These are phyloP conservation scores for Pao palembangensis DNA, from an alignment of 2,113 vertebrate species.

Conservation along the genomic window DNA sequence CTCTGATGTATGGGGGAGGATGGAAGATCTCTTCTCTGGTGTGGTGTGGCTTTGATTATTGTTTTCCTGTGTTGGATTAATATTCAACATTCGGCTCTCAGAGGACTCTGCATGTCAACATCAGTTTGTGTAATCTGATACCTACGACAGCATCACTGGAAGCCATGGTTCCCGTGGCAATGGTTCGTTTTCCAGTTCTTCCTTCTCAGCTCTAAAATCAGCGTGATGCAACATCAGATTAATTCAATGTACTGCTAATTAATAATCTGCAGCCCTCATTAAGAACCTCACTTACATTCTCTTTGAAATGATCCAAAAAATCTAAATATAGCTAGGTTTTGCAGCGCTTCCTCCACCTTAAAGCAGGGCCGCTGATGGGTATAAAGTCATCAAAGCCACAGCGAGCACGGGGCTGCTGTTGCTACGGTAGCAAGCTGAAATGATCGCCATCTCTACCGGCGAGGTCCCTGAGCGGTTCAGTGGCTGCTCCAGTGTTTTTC, in stretches of 20 bases:
- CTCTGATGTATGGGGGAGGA: background rate
- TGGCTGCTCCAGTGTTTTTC: constrained; percentile 55
- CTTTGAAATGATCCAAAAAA: constrained; percentile 23
- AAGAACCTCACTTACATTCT: too few species aligned
- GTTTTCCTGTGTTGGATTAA: constrained; percentile 58
- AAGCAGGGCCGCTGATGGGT: constrained; percentile 28
- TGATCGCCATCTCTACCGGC: constrained; percentile 39
- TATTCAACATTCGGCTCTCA: constrained; percentile 56
- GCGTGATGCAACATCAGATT: constrained; percentile 15
- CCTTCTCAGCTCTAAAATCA: constrained; percentile 22
- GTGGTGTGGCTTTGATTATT: constrained; percentile 65
- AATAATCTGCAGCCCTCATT: constrained; percentile 7
- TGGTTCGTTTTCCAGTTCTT: constrained; percentile 30
- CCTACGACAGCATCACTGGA: constrained; percentile 47
- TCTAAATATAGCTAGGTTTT: constrained; percentile 18
- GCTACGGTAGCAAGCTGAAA: constrained; percentile 65
- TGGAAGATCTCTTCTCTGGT: constrained; percentile 45
- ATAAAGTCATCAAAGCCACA: constrained; percentile 61
- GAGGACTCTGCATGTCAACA: constrained; percentile 54
- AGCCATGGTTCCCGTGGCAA: constrained; percentile 28
- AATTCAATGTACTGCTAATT: constrained; percentile 19
- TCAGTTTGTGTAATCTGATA: constrained; percentile 60
- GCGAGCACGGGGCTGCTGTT: constrained; percentile 56
- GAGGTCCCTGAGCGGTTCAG: constrained; percentile 49
- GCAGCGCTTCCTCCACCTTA: constrained; percentile 11